Base-by-base conservation (phyloP, 2,797 vertebrate species). In the Hydrophis major region DNA sequence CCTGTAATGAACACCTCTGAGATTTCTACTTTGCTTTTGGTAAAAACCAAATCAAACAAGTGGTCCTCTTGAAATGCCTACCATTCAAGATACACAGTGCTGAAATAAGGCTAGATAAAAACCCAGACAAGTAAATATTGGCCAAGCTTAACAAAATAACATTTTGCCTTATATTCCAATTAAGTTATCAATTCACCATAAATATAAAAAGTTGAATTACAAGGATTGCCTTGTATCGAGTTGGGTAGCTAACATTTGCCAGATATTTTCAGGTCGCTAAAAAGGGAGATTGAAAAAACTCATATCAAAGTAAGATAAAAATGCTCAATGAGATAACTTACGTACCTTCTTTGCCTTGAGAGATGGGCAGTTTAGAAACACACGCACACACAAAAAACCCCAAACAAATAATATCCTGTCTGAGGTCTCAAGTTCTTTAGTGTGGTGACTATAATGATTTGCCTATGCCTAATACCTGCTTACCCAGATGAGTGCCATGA, bases 31-130 rank as follows among this genome's bases (percentile, higher is more conserved):
- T 88, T 78, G 63, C 94, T 93, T 92, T 89, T 32, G 59, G 92
- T 0, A 12, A 22, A 95, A 61, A 55, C 74, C 37, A 83, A 83
- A 92, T 93, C 86, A 94, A 37, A 95, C n/a, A 27, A 57, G 89
- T 3, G 91, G 32, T 94, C 91, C 89, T 95, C 22, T 32, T 91
- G 88, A 89, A 95, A 96, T 47, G 88, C 6, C 89, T 96, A 56
- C 95, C 95, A 96, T 96, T 96, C 96, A 78, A 28, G 55, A 89
- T 87, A 74, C 18, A 88, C 28, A 27, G 66, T 91, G 87, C 87
- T 86, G 92, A 69, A 88, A 74, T 18, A 42, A 74, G 5, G 47
- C 28, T 28, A 66, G 53, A 55, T 55, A n/a, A 22, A 47, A 37
- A 6, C 27, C 50, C 25, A 4, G 32, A 37, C 53, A 87, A 50